A percentile compares a stretch with the other conserved stretches of the same genome.
These are phyloP conservation scores for Schizothorax lantsangensis DNA, from an alignment of 2,797 vertebrate genomes.

Conservation along the genomic window DNA sequence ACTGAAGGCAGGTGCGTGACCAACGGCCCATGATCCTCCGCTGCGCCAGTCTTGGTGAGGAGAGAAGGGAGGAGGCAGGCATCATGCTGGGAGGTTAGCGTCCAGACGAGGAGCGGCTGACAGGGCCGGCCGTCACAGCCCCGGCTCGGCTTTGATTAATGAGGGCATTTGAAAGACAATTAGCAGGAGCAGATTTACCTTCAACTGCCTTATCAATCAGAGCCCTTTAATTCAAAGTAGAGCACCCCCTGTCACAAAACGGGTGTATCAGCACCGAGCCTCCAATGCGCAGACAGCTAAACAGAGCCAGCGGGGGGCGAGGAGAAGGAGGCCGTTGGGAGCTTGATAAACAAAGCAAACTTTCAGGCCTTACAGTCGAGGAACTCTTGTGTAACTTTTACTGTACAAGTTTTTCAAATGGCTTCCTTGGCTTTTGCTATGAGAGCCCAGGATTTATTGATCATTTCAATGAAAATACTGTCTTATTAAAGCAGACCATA, in stretches of 20 bases:
- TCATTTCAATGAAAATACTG: conserved; percentile 47
- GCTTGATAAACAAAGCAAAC: conserved; percentile 52
- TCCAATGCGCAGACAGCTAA: conserved; percentile 73
- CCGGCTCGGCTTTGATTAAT: conserved; percentile 90
- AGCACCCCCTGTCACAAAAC: conserved; percentile 76
- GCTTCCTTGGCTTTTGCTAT: conserved; percentile 13
- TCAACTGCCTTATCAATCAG: conserved; percentile 96
- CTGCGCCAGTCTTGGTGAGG: conserved; percentile 66
- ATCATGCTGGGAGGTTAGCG: conserved; percentile 88
- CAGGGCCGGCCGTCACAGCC: conserved; percentile 84
- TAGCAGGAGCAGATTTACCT: conserved; percentile 95
- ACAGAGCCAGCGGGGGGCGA: conserved; percentile 64
- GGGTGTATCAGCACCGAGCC: conserved; percentile 77
- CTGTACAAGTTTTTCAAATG: conserved; percentile 11
- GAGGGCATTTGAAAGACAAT: conserved; percentile 99
- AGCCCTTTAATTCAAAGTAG: conserved; percentile 87
- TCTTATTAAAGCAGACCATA: conserved; percentile 46
- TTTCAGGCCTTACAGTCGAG: conserved; percentile 1
- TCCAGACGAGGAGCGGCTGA: conserved; percentile 83
- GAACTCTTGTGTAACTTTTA: conserved; percentile 19
- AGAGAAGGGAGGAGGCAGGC: conserved; percentile 71
- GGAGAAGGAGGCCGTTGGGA: conserved; percentile 18
- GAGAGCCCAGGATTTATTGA: conserved; percentile 43
- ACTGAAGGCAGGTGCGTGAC: conserved; percentile 87
- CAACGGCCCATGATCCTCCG: conserved; percentile 79